Conservation (phyloP, 37 sponge, comb jelly and placozoan genomes). For the Ianthella basta region DNA sequence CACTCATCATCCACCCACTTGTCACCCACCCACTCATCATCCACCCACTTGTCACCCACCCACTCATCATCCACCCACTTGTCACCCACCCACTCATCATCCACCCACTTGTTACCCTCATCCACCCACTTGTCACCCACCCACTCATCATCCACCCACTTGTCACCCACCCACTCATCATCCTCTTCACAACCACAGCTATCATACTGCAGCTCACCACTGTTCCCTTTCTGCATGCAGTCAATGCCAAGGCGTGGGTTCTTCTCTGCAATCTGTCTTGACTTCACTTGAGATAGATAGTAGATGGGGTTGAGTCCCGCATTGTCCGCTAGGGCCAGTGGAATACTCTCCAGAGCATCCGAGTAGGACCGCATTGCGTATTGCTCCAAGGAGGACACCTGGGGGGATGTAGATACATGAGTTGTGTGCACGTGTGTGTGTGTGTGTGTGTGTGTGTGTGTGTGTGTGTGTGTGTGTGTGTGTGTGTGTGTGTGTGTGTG, state of each 20-base stretch:
- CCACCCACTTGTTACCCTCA: too few species aligned
- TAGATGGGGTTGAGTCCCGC: constrained; percentile 91
- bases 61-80: too few species aligned
- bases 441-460: background rate
- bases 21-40: too few species aligned
- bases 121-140: too few species aligned
- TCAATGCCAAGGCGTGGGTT: constrained; percentile 92
- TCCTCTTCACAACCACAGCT: too few species aligned
- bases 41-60: too few species aligned
- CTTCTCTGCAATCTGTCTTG: constrained; percentile 80
- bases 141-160: too few species aligned
- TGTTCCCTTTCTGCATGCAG: constrained; percentile 87
- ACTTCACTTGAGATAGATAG: constrained; percentile 88
- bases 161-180: too few species aligned
- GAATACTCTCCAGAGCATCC: constrained; percentile 93
- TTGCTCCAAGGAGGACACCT: constrained; percentile 95
- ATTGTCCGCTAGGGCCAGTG: constrained; percentile 97
- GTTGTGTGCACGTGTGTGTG: background rate
- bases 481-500: too few species aligned
- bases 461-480: background rate
- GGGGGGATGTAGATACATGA: background rate
- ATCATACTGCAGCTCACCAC: constrained; percentile 59
- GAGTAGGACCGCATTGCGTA: constrained; percentile 98
- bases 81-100: too few species aligned
- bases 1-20: too few species aligned